Evolutionary conservation across 2,113 vertebrate species (phyloP).

Genomic region (Upupa epops): DNA sequence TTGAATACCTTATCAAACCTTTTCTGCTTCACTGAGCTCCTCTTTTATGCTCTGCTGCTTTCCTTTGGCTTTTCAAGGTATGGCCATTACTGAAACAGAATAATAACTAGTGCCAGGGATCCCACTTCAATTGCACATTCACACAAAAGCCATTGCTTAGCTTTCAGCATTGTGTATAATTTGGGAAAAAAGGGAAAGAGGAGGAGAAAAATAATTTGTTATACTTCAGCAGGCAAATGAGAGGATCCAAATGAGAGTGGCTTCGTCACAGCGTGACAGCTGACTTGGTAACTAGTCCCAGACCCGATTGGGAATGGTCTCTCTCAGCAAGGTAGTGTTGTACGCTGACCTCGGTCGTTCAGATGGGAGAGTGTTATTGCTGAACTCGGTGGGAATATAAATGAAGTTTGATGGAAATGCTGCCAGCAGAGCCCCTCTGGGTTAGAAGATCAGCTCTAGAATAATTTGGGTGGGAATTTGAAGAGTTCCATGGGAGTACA

Average conservation of each 20-base stretch:
- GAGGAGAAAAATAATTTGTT: background rate
- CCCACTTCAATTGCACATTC: background rate
- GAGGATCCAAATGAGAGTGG: background rate
- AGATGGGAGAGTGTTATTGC: background rate
- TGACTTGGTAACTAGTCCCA: background rate
- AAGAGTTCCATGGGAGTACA: background rate
- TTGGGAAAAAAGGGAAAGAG: background rate
- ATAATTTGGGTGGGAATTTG: conserved; percentile 24
- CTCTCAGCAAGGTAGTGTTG: background rate
- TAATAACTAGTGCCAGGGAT: background rate
- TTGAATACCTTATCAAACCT: background rate
- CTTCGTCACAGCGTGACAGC: background rate
- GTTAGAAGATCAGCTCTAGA: conserved; percentile 2
- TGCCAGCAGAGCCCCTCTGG: background rate
- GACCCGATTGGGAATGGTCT: background rate
- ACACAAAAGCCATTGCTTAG: background rate
- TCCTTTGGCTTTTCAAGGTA: conserved; percentile 8
- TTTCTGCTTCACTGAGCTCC: conserved; percentile 7
- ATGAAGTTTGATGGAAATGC: background rate
- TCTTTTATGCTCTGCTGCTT: conserved; percentile 42
- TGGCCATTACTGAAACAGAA: conserved; percentile 4
- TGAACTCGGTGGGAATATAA: background rate
- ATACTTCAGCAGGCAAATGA: conserved; percentile 1
- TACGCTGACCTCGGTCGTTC: background rate
- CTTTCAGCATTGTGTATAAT: background rate